These are phyloP conservation scores for Sipha maydis DNA, from an alignment of 2,888 invertebrate species.

Conservation along the genomic window DNA sequence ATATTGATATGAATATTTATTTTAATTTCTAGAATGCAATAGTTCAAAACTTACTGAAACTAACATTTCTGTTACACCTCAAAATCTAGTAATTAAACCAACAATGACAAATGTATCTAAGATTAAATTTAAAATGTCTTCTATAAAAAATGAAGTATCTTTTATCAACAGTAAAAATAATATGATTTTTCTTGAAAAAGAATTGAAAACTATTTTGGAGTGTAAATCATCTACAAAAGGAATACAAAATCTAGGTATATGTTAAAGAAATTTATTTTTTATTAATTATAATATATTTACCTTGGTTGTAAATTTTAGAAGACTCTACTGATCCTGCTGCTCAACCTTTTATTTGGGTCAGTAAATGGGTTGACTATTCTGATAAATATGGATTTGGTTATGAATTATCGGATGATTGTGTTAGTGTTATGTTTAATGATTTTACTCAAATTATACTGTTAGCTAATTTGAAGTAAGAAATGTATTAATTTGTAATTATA, in stretches of 20 bases:
- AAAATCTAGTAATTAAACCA: not conserved
- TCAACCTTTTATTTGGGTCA: slow-evolving; percentile 96
- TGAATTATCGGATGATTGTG: slow-evolving; percentile 96
- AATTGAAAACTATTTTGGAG: slow-evolving; percentile 66
- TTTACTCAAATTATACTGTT: slow-evolving; percentile 93
- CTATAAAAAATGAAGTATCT: slow-evolving; percentile 6
- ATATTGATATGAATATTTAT: not conserved
- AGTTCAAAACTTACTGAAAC: not conserved
- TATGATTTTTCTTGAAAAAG: slow-evolving; percentile 66
- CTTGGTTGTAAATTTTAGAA: slow-evolving; percentile 63
- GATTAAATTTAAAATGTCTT: not conserved
- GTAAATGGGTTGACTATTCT: slow-evolving; percentile 99
- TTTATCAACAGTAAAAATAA: slow-evolving; percentile 67
- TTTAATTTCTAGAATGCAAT: slow-evolving; percentile 23
- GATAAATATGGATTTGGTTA: slow-evolving; percentile 99
- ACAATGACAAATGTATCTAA: not conserved
- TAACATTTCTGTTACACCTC: not conserved
- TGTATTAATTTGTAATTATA: not conserved
- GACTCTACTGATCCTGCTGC: slow-evolving; percentile 82
- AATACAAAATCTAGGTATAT: slow-evolving; percentile 29
- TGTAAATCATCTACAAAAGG: slow-evolving; percentile 51
- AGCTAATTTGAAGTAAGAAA: slow-evolving; percentile 85
- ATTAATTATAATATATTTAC: not conserved
- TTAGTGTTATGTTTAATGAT: slow-evolving; percentile 99
- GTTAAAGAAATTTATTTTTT: not conserved